Percentiles rank a stretch among this genome's conserved stretches.
Evolutionary conservation across 2,797 vertebrate genomes (phyloP).

Genomic region (Chelmon rostratus): DNA sequence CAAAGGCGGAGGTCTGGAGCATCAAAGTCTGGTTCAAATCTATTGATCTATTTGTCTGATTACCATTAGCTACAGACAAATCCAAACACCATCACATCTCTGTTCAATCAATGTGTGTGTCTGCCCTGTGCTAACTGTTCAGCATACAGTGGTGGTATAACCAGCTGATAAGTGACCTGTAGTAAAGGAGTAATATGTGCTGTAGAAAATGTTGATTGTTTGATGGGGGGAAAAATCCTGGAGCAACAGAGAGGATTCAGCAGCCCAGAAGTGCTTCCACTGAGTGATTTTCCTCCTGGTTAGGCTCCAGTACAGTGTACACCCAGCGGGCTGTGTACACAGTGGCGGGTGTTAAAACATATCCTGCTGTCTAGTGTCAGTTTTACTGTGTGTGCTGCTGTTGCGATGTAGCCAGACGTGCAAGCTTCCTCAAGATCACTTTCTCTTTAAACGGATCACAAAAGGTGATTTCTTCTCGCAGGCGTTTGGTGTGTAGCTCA

Average conservation of each 20-base stretch:
- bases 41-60: slow-evolving; percentile 79
- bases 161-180: slow-evolving; percentile 68
- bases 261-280: slow-evolving; percentile 71
- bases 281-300: slow-evolving; percentile 75
- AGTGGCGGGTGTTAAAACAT: slow-evolving; percentile 79
- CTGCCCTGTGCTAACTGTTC: slow-evolving; percentile 41
- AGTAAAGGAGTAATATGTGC: slow-evolving; percentile 56
- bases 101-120: slow-evolving; percentile 55
- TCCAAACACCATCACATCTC: slow-evolving; percentile 70
- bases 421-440: slow-evolving; percentile 73
- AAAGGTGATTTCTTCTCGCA: slow-evolving; percentile 78
- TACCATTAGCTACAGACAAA: slow-evolving; percentile 80
- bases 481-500: slow-evolving; percentile 58
- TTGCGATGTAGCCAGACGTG: slow-evolving; percentile 71
- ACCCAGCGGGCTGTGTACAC: slow-evolving; percentile 74
- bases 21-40: slow-evolving; percentile 79
- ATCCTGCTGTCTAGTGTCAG: slow-evolving; percentile 76
- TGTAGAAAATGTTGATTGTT: slow-evolving; percentile 69
- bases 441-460: slow-evolving; percentile 78
- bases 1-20: slow-evolving; percentile 75
- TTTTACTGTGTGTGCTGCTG: slow-evolving; percentile 70
- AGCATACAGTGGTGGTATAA: slow-evolving; percentile 23
- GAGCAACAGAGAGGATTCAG: slow-evolving; percentile 58
- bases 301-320: slow-evolving; percentile 64
- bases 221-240: slow-evolving; percentile 54